Evolutionary conservation across 2,888 invertebrate species (phyloP).

Genomic region (Lepidocyrtoides sp.): DNA sequence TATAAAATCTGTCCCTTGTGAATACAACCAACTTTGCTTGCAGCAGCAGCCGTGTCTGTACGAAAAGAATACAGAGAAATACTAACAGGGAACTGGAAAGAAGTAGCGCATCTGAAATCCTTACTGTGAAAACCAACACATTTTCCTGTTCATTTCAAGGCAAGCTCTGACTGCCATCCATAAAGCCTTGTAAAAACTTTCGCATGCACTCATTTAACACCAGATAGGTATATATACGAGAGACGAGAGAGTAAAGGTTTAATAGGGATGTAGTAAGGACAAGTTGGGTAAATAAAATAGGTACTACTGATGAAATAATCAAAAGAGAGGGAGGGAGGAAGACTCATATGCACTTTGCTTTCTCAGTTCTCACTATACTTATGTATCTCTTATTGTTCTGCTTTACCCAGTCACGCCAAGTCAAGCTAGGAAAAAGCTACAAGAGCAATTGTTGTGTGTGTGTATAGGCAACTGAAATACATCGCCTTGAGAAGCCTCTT

Average conservation of each 20-base stretch:
- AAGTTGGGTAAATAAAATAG: constrained; percentile 58
- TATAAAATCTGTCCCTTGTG: constrained; percentile 71
- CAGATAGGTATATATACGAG: neutral
- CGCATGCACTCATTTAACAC: too few relatives aligned
- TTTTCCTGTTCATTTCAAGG: neutral
- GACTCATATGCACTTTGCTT: constrained; percentile 48
- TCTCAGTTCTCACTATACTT: constrained; percentile 45
- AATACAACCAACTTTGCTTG: constrained; percentile 24
- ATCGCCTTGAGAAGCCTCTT: constrained; percentile 31
- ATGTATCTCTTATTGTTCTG: neutral
- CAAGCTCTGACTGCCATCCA: neutral
- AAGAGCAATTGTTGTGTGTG: constrained; percentile 10
- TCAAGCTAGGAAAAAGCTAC: too few relatives aligned
- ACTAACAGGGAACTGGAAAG: too few relatives aligned
- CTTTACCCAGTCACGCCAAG: constrained; percentile 10
- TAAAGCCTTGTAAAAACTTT: too few relatives aligned
- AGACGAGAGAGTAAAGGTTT: neutral
- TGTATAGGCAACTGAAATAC: too few relatives aligned
- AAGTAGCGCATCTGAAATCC: too few relatives aligned
- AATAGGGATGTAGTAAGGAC: neutral
- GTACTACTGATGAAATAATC: constrained; percentile 65
- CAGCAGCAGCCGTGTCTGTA: neutral
- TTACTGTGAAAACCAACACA: neutral
- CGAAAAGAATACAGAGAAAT: too few relatives aligned
- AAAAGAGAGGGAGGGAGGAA: constrained; percentile 69